Percentiles rank a stretch among this genome's conserved stretches.
Conservation (phyloP, 2,113 vertebrate genomes). For the Sorex araneus region DNA sequence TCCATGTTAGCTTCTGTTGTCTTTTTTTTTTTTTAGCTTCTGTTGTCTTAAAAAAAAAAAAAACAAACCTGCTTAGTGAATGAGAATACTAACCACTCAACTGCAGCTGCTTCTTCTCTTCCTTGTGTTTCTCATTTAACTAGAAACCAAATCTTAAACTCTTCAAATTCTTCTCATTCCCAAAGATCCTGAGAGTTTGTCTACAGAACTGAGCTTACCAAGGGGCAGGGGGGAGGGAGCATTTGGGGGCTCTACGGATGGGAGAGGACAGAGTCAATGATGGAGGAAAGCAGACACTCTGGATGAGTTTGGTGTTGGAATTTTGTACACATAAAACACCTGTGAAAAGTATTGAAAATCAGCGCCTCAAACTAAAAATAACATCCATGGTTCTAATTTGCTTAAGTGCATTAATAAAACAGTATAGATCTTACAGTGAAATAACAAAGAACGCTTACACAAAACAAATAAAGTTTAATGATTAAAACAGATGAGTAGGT, state of each 20-base stretch:
- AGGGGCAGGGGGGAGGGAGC: too few species aligned
- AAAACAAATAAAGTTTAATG: conserved; percentile 79
- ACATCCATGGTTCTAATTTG: too few species aligned
- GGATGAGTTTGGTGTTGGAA: too few species aligned
- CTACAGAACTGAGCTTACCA: too few species aligned
- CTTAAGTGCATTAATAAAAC: not conserved
- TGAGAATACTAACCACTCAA: not conserved
- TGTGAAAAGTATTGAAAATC: too few species aligned
- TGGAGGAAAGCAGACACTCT: too few species aligned
- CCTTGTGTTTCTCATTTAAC: not conserved
- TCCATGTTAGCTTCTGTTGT: not conserved
- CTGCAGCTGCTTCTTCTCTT: not conserved
- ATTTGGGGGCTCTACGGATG: too few species aligned
- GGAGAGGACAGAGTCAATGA: too few species aligned
- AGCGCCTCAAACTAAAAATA: too few species aligned
- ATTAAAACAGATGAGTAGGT: conserved; percentile 71
- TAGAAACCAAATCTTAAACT: not conserved
- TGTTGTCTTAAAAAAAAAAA: not conserved
- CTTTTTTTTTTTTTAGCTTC: too few species aligned
- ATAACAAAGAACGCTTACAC: conserved; percentile 70
- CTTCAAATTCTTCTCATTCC: not conserved
- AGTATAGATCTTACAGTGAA: conserved; percentile 49
- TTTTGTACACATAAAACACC: too few species aligned
- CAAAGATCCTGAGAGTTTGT: too few species aligned
- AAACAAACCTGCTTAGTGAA: not conserved